phyloP scores from a whole-genome alignment of 1,140 invertebrate genomes.

The Drosophila biarmipes region DNA sequence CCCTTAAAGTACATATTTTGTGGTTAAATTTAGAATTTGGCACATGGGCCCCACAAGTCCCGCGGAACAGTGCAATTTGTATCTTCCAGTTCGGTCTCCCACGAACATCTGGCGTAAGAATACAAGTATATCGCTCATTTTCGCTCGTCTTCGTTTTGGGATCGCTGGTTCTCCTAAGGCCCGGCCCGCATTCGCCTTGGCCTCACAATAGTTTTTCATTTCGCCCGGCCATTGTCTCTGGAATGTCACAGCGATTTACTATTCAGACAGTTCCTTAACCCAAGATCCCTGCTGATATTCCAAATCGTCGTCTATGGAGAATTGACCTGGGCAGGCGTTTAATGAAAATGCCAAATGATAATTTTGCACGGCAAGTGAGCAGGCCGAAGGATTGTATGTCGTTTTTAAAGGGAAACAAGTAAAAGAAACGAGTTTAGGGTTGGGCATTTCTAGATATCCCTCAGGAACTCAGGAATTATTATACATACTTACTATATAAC shows the following conservation, averaged over 20 bases:
- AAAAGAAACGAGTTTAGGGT: background rate
- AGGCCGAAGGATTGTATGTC: background rate
- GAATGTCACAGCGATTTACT: slow-evolving; percentile 61
- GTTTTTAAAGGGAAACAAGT: background rate
- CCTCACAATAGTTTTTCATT: slow-evolving; percentile 59
- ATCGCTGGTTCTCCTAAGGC: slow-evolving; percentile 30
- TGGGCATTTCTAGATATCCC: background rate
- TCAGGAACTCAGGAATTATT: background rate
- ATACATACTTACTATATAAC: background rate
- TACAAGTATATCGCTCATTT: slow-evolving; percentile 21
- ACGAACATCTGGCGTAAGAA: slow-evolving; percentile 44
- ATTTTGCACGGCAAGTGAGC: slow-evolving; percentile 44
- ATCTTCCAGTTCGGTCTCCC: slow-evolving; percentile 49
- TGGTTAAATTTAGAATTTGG: slow-evolving; percentile 69
- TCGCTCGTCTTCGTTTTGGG: slow-evolving; percentile 17
- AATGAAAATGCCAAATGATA: slow-evolving; percentile 76
- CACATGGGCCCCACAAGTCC: slow-evolving; percentile 46
- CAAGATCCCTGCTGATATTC: slow-evolving; percentile 24
- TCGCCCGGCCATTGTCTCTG: slow-evolving; percentile 44
- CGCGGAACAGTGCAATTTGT: slow-evolving; percentile 26
- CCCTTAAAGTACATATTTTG: slow-evolving; percentile 33
- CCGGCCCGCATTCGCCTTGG: slow-evolving; percentile 61
- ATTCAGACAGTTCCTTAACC: slow-evolving; percentile 56
- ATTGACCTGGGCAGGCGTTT: slow-evolving; percentile 62
- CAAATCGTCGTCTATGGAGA: slow-evolving; percentile 53